phyloP scores from a whole-genome alignment of 2,888 invertebrate species.

The Andrena minutula region DNA sequence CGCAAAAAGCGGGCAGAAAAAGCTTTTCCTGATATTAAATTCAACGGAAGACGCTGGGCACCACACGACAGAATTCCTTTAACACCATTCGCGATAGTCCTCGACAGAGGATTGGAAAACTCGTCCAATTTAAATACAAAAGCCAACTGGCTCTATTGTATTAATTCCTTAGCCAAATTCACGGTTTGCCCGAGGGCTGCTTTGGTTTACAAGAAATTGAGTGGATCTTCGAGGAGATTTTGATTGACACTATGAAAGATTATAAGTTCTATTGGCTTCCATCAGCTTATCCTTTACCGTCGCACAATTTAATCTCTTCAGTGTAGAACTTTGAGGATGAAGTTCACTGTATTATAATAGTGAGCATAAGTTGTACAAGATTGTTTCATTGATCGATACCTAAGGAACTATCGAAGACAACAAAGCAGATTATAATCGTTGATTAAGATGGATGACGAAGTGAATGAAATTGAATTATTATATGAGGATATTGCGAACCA shows the following conservation, averaged over 20 bases:
- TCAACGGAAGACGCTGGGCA: neutral
- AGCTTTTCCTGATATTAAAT: constrained; percentile 32
- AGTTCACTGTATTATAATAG: neutral
- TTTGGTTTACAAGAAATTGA: neutral
- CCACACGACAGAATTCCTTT: constrained; percentile 8
- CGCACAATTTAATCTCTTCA: neutral
- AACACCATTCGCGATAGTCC: neutral
- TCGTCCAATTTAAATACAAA: constrained; percentile 11
- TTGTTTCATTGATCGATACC: neutral
- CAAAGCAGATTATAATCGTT: neutral
- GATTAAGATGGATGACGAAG: constrained; percentile 12
- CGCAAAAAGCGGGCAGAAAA: neutral
- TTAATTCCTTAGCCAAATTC: neutral
- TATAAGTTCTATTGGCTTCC: neutral
- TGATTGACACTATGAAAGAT: neutral
- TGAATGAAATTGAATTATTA: constrained; percentile 64
- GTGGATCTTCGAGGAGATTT: neutral
- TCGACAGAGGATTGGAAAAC: neutral
- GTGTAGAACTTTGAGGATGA: neutral
- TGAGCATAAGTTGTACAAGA: too few relatives aligned
- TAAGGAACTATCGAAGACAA: neutral
- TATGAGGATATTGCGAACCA: constrained; percentile 39
- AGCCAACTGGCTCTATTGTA: neutral
- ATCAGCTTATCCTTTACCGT: neutral
- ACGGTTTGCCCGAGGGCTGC: neutral